Conservation (phyloP, 2,888 invertebrate species). For the Hipparchia semele region DNA sequence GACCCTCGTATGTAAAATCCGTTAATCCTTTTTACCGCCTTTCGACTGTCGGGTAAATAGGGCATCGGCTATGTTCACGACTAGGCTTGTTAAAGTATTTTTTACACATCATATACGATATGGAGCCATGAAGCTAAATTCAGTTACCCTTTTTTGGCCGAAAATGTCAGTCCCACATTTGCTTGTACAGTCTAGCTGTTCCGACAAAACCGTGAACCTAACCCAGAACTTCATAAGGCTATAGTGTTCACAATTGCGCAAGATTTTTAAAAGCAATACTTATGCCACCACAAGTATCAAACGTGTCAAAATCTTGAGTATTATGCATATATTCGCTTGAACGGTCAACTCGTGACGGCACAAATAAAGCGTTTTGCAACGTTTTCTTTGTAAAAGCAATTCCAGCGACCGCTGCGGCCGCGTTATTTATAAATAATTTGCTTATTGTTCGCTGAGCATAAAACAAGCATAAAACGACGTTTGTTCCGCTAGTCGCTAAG, state of each 20-base stretch:
- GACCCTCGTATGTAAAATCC: too few species aligned
- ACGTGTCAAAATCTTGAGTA: background rate
- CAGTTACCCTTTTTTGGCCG: too few species aligned
- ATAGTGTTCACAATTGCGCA: background rate
- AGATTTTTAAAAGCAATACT: background rate
- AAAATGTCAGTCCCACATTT: too few species aligned
- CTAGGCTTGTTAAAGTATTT: too few species aligned
- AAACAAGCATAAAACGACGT: conserved; percentile 16
- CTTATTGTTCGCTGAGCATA: conserved; percentile 28
- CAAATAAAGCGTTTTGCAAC: conserved; percentile 21
- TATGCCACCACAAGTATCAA: background rate
- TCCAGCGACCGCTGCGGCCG: background rate
- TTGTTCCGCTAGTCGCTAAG: conserved; percentile 1
- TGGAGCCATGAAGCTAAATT: too few species aligned
- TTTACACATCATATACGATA: too few species aligned
- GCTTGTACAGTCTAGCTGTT: too few species aligned
- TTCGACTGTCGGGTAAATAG: too few species aligned
- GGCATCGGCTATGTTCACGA: too few species aligned
- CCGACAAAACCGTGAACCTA: too few species aligned
- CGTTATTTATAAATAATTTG: conserved; percentile 18
- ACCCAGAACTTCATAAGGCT: too few species aligned
- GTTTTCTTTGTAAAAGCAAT: conserved; percentile 19
- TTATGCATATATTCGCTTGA: conserved; percentile 12
- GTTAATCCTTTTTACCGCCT: too few species aligned
- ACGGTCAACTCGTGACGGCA: background rate